Evolutionary conservation across 2,888 invertebrate species (phyloP).

Genomic region (Synergus gifuensis): DNA sequence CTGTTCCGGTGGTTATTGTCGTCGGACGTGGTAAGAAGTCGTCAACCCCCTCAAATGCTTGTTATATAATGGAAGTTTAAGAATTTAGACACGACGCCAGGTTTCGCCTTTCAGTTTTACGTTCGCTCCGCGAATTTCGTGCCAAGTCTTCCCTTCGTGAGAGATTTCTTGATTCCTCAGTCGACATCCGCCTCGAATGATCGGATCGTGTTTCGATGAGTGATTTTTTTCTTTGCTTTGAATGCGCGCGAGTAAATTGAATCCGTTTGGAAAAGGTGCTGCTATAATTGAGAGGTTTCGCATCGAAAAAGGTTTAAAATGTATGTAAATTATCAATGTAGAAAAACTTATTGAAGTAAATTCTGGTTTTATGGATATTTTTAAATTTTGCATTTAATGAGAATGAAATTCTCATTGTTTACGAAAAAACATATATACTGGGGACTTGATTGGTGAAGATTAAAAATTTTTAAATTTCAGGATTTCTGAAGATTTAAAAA

Average conservation of each 20-base stretch:
- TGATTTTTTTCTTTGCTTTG: conserved; percentile 10
- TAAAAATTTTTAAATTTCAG: no score
- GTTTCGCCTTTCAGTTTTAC: not conserved
- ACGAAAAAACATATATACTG: no score
- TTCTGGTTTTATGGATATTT: not conserved
- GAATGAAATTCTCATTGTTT: no score
- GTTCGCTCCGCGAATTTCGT: not conserved
- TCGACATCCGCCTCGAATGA: not conserved
- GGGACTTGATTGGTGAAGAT: no score
- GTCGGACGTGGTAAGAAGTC: not conserved
- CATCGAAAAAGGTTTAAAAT: conserved; percentile 17
- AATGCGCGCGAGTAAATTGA: conserved; percentile 31
- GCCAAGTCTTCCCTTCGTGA: conserved; percentile 15
- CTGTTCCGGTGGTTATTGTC: not conserved
- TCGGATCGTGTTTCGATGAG: conserved; percentile 27
- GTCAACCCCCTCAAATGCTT: not conserved
- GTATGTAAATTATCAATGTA: not conserved
- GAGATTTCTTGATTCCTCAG: conserved; percentile 16
- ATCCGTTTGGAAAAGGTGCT: conserved; percentile 2
- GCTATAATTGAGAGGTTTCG: conserved; percentile 14
- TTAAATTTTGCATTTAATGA: no score
- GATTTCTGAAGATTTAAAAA: no score
- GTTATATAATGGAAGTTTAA: not conserved
- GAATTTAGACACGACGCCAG: conserved; percentile 4
- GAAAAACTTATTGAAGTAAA: not conserved